A percentile compares a stretch with the other conserved stretches of the same genome.
These are phyloP conservation scores for Pithys albifrons DNA, from an alignment of 2,113 vertebrate genomes.

Conservation along the genomic window DNA sequence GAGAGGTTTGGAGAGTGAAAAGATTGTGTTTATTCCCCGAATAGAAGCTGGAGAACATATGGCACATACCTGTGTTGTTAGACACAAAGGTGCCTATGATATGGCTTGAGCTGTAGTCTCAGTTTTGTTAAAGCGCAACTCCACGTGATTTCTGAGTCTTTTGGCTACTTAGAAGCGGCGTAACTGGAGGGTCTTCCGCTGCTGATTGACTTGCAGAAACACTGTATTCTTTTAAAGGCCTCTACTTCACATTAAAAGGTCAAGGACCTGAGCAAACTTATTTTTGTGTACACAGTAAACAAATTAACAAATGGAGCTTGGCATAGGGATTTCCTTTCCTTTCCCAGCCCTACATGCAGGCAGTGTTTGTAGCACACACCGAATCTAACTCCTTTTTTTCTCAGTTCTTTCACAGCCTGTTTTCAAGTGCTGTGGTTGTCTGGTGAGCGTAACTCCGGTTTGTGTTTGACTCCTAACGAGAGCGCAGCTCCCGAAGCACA, in stretches of 20 bases:
- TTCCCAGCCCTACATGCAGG: background rate
- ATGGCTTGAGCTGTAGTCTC: background rate
- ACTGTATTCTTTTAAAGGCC: background rate
- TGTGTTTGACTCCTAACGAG: background rate
- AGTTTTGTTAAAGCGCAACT: background rate
- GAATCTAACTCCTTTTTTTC: background rate
- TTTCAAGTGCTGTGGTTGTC: background rate
- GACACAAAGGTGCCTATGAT: background rate
- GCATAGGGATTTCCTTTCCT: background rate
- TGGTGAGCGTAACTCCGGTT: background rate
- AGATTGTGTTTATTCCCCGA: background rate
- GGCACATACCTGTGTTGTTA: background rate
- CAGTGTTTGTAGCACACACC: background rate
- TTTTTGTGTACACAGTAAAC: constrained; percentile 35
- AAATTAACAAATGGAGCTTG: constrained; percentile 51
- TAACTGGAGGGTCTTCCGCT: background rate
- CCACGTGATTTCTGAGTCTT: background rate
- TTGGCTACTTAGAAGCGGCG: fast-evolving
- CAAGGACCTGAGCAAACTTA: constrained; percentile 42
- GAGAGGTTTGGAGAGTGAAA: background rate
- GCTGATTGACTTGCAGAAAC: background rate
- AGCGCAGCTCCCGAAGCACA: background rate
- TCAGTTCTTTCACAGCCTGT: background rate
- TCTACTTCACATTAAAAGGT: constrained; percentile 11
- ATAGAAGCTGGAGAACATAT: background rate